Evolutionary conservation across 2,113 vertebrate genomes (phyloP).

Genomic region (Patagioenas fasciata): DNA sequence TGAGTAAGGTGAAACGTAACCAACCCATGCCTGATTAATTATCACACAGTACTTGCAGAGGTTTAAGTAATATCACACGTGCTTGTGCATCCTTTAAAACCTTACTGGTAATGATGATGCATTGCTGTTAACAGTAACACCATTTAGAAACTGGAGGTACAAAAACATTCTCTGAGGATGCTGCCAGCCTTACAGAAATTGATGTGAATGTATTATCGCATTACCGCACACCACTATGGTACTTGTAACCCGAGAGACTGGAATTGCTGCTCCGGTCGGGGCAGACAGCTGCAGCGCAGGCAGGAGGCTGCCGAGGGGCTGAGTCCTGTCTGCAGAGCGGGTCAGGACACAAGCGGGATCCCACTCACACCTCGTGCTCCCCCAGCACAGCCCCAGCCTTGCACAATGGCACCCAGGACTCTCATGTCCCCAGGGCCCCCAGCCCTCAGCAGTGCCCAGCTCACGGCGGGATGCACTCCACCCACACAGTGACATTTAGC

Average conservation of each 20-base stretch:
- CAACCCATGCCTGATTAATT: not conserved
- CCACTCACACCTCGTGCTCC: not conserved
- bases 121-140: constrained; percentile 14
- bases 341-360: not conserved
- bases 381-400: not conserved
- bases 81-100: not conserved
- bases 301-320: not conserved
- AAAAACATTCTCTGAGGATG: not conserved
- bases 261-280: not conserved
- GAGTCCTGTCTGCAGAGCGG: not conserved
- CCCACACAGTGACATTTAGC: not conserved
- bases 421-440: too few relatives aligned
- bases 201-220: not conserved
- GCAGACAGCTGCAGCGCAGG: not conserved
- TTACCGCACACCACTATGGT: not conserved
- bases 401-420: not conserved
- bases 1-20: not conserved
- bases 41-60: not conserved
- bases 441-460: not conserved
- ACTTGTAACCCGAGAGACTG: not conserved
- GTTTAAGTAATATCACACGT: constrained; percentile 8
- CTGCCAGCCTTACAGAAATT: constrained; percentile 6
- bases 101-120: constrained; percentile 27
- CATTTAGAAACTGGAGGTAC: constrained; percentile 3
- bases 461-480: fast-evolving